Evolutionary conservation across 2,888 invertebrate genomes (phyloP), one percentile per base, ranked within the genome.

Genomic region (Dioctria linearis): DNA sequence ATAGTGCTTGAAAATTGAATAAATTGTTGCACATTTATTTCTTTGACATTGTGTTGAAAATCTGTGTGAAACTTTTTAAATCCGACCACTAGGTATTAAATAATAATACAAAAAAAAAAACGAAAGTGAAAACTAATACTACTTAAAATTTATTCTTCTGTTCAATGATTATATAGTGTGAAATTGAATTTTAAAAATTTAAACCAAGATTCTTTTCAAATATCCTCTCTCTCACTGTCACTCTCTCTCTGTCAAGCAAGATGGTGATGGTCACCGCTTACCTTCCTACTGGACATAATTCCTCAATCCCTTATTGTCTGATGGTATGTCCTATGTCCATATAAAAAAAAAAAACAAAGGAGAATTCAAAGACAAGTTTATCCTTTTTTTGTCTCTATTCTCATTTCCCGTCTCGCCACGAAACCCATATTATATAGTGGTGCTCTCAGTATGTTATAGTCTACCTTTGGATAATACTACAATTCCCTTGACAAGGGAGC

Each of bases 401-500:
- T n/a, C 54, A 37, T 25, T 59, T 4, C 69, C 37, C 39, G 54
- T 69, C 37, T 46, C 69, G 8, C 8, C 69, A 43, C 43, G 3
- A 42, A 6, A 4, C 11, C 39, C 49, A 69, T 25, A 25, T 25
- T 25, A 25, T 25, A 25, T 25, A 25, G 25, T 71, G 39, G 51
- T 71, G 75, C 43, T 75, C 43, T 40, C 42, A 73, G 75, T 59
- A 42, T 75, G 75, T 75, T 75, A 75, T 75, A 75, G 75, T 61
- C 61, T 59, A 59, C 75, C 75, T 59, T 75, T 75, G 75, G 75
- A 59, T 75, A 75, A 59, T 59, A 75, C 75, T 61, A 75, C 75
- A 75, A 75, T 75, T 75, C 75, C 75, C 75, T 75, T 75, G 75
- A 59, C 75, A 75, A 75, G 75, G 61, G 75, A 59, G 75, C 75